Conservation (phyloP, 2,888 invertebrate species). For the Heliconius ismenius region DNA sequence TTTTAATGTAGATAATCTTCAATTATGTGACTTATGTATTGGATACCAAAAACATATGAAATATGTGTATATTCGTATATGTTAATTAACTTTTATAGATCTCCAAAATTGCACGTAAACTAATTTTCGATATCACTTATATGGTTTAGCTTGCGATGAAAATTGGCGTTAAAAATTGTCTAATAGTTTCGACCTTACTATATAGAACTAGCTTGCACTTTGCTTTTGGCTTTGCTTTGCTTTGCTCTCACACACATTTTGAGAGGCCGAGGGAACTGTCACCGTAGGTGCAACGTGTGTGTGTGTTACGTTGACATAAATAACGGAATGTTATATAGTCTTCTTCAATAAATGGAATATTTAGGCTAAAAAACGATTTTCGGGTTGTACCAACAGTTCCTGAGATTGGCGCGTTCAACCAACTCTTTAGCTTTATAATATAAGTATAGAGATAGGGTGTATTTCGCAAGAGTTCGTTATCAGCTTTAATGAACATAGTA, state of each 20-base stretch:
- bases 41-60: background rate
- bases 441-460: background rate
- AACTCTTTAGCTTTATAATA: background rate
- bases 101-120: background rate
- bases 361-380: background rate
- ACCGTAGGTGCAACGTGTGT: too few relatives aligned
- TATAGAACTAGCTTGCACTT: background rate
- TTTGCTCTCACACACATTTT: background rate
- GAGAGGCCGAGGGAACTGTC: too few relatives aligned
- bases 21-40: background rate
- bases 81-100: background rate
- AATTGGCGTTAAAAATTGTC: background rate
- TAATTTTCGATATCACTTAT: background rate
- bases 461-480: constrained; percentile 22
- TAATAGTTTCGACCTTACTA: background rate
- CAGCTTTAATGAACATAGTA: background rate
- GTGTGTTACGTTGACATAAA: too few relatives aligned
- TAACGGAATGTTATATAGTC: background rate
- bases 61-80: background rate
- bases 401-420: background rate
- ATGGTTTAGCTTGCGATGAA: background rate
- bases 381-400: background rate
- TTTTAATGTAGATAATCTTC: too few relatives aligned
- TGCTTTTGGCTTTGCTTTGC: background rate
- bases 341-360: background rate